These are phyloP conservation scores for Leptinotarsa juncta DNA, from an alignment of 2,888 invertebrate species.

Conservation along the genomic window DNA sequence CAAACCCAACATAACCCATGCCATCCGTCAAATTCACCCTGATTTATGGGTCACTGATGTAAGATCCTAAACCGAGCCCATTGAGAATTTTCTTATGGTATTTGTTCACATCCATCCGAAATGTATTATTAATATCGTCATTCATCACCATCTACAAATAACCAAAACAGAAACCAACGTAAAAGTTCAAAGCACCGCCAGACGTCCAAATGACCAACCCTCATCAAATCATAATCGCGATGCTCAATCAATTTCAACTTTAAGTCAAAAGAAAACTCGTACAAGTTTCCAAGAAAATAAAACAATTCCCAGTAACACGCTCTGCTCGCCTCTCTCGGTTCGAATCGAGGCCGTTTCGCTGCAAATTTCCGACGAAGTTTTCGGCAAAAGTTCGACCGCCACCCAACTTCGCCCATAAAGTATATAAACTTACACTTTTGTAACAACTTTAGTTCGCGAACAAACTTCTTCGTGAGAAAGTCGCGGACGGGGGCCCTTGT, in stretches of 20 bases:
- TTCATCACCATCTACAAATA: not conserved
- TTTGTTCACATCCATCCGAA: too few species aligned
- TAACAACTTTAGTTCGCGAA: constrained; percentile 65
- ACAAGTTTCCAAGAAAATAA: constrained; percentile 23
- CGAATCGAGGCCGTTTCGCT: constrained; percentile 23
- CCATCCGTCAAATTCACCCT: too few species aligned
- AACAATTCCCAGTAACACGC: constrained; percentile 22
- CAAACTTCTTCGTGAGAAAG: constrained; percentile 61
- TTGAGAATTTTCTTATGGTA: too few species aligned
- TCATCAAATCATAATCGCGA: not conserved
- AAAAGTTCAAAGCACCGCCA: not conserved
- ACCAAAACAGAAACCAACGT: not conserved
- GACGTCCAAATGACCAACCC: not conserved
- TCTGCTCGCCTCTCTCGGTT: constrained; percentile 8
- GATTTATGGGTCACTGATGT: too few species aligned
- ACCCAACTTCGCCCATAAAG: constrained; percentile 67
- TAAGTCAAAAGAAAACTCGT: not conserved
- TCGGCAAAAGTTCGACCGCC: constrained; percentile 40
- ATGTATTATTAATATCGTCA: too few species aligned
- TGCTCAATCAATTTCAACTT: constrained; percentile 16
- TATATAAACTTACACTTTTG: constrained; percentile 68
- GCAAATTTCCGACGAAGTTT: constrained; percentile 38
- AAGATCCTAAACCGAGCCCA: too few species aligned
- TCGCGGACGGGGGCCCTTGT: constrained; percentile 46
- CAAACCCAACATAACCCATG: too few species aligned